These are phyloP conservation scores for Plutella xylostella DNA, from an alignment of 2,888 invertebrate species.

Conservation along the genomic window DNA sequence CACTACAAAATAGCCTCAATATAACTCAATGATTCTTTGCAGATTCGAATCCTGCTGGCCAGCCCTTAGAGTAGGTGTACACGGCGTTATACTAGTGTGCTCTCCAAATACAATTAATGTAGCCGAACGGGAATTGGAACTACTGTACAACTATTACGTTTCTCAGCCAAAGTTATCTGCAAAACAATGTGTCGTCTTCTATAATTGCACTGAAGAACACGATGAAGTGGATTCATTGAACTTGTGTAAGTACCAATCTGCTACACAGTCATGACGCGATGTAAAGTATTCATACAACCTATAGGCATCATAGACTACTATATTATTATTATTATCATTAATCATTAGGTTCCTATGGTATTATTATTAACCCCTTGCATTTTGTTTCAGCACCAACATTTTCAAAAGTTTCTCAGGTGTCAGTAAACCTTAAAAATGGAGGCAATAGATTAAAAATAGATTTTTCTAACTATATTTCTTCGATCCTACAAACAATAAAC, in stretches of 20 bases:
- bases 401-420: conserved; percentile 69
- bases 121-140: conserved; percentile 70
- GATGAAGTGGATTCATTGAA: conserved; percentile 53
- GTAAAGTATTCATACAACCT: not conserved
- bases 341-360: not conserved
- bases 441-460: conserved; percentile 70
- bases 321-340: not conserved
- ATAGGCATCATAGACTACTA: conserved; percentile 6
- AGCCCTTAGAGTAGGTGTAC: conserved; percentile 74
- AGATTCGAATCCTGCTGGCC: conserved; percentile 85
- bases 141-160: conserved; percentile 76
- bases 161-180: conserved; percentile 74
- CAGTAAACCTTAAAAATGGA: conserved; percentile 68
- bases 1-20: too few species aligned
- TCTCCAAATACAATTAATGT: conserved; percentile 55
- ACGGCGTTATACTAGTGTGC: conserved; percentile 80
- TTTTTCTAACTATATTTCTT: conserved; percentile 59
- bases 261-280: not conserved
- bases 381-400: conserved; percentile 68
- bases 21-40: too few species aligned
- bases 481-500: conserved; percentile 50
- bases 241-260: conserved; percentile 55
- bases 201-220: conserved; percentile 59
- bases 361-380: not conserved
- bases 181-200: conserved; percentile 75